These are phyloP conservation scores for Mus musculus DNA, from an alignment of 2,113 vertebrate genomes.

Conservation along the genomic window GRCm39 chr2:67292001-67292500, in stretches of 20 bases:
- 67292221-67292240: not conserved
- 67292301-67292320: not conserved
- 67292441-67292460: not conserved
- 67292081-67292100: not conserved
- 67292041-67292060: not conserved
- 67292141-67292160: slow-evolving; percentile 31
- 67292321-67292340: not conserved
- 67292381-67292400: not conserved
- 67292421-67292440: not conserved
- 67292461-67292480: not conserved
- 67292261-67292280: not conserved
- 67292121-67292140: not conserved
- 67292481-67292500: not conserved
- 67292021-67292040: slow-evolving; percentile 56
- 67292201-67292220: not conserved
- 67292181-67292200: not conserved
- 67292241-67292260: slow-evolving; percentile 4
- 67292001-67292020: slow-evolving; percentile 50
- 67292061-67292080: not conserved
- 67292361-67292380: not conserved
- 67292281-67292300: slow-evolving; percentile 7
- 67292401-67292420: not conserved
- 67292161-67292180: not conserved
- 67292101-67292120: not conserved
- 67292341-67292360: not conserved